Evolutionary conservation across 2,797 vertebrate genomes (phyloP).

Genomic region (Varecia variegata): DNA sequence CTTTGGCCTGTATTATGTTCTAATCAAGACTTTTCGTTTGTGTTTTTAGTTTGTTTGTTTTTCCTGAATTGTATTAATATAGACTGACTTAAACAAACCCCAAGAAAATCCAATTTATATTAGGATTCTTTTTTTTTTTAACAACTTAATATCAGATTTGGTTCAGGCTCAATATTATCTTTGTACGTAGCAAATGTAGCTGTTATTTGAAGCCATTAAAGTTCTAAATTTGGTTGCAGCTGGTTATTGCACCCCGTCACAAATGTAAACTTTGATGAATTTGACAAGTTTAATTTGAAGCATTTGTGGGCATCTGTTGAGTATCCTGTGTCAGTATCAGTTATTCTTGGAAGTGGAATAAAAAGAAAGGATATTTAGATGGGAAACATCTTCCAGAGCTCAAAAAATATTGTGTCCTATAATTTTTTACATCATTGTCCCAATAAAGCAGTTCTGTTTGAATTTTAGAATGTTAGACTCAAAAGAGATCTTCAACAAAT

Average conservation of each 20-base stretch:
- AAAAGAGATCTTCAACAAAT: neutral
- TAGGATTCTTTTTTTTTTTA: neutral
- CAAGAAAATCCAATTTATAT: neutral
- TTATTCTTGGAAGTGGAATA: neutral
- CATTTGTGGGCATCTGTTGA: constrained; percentile 17
- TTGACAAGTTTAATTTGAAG: constrained; percentile 28
- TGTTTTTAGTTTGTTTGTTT: neutral
- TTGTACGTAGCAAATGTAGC: constrained; percentile 15
- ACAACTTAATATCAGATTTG: neutral
- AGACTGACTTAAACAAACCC: neutral
- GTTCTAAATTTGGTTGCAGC: constrained; percentile 35
- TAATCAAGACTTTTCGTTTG: neutral
- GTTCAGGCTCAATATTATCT: neutral
- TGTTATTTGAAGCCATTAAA: neutral
- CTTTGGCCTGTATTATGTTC: neutral
- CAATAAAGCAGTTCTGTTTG: neutral
- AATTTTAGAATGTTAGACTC: neutral
- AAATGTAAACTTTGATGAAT: constrained; percentile 33
- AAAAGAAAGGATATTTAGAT: constrained; percentile 1
- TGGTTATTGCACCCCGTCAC: neutral
- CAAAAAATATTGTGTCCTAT: neutral
- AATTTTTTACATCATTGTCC: neutral
- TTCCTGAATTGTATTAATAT: neutral
- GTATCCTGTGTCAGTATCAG: neutral
- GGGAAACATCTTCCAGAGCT: neutral